Conservation (phyloP, 2,113 vertebrate species). For the Pseudorhombus dupliciocellatus region DNA sequence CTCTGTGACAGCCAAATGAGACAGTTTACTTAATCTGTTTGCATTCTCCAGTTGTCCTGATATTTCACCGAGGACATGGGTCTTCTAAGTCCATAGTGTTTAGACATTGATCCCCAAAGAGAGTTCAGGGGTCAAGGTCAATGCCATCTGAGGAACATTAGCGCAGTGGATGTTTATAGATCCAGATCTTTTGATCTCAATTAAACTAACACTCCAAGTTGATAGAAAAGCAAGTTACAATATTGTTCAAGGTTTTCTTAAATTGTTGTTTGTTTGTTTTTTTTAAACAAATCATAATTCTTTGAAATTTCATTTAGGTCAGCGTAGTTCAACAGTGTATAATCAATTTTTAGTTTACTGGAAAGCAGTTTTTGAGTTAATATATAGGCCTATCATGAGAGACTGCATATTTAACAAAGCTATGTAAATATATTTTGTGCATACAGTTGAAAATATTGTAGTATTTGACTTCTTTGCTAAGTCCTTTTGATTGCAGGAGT, state of each 20-base stretch:
- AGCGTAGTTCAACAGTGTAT: background rate
- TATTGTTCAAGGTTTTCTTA: background rate
- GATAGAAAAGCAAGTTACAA: background rate
- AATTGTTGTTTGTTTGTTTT: background rate
- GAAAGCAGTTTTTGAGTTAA: slow-evolving; percentile 28
- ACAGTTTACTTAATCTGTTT: background rate
- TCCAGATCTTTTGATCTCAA: no score
- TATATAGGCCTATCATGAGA: slow-evolving; percentile 28
- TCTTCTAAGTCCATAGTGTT: background rate
- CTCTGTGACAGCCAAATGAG: background rate
- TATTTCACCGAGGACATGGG: background rate
- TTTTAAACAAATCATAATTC: background rate
- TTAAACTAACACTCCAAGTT: background rate
- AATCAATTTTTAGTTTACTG: background rate
- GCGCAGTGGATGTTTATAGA: slow-evolving; percentile 16
- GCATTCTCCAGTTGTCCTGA: background rate
- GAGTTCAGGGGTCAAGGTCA: slow-evolving; percentile 30
- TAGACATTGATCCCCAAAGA: background rate
- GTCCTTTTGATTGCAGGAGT: slow-evolving; percentile 27
- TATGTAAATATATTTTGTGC: slow-evolving; percentile 37
- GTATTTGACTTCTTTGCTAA: slow-evolving; percentile 37
- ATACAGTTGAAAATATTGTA: slow-evolving; percentile 27
- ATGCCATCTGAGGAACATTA: background rate
- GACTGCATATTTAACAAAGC: slow-evolving; percentile 17
- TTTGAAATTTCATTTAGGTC: background rate